Evolutionary conservation across 2,797 vertebrate species (phyloP), one percentile per base, ranked within the genome.

Genomic region (Thalassophryne amazonica): DNA sequence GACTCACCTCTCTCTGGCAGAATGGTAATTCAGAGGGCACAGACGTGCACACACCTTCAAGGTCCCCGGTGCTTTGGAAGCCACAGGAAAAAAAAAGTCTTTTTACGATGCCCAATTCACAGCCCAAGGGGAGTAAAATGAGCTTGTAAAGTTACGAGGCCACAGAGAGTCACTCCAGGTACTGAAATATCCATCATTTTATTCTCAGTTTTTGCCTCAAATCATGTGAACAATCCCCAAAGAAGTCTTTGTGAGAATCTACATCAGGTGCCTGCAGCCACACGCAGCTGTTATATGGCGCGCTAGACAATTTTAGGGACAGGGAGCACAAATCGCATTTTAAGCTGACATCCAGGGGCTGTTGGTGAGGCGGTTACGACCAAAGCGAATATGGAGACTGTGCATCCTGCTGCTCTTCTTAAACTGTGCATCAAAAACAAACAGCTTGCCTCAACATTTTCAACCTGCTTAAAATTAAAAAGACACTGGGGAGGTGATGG

Each of bases 261-360:
- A 79, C 81, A 84, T 78, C 65, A 70, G 75, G 66, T 10, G 62
- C 47, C 69, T 42, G 17, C 49, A 47, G 66, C 76, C 71, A 67
- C 76, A 69, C 51, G 37, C n/a, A n/a, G n/a, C n/a, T n/a, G n/a
- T n/a, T n/a, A n/a, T n/a, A n/a, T n/a, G n/a, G n/a, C n/a, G n/a
- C n/a, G n/a, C n/a, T n/a, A n/a, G n/a, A n/a, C n/a, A n/a, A n/a
- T n/a, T 61, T 78, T 69, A 76, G 59, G 83, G 87, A 83, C 81
- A 41, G 48, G 60, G 70, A 64, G 61, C 45, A 59, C 58, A 63
- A 76, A 78, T 81, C 83, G 85, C 88, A 83, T 87, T 85, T 86
- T 69, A 85, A 53, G 57, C 43, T 69, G 64, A 77, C 67, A 70
- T 19, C 58, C 56, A 74, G 59, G 58, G 66, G 60, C 67, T 73